Base-by-base conservation (phyloP, 92 coral and sea anemone genomes). In the Palythoa caribaeorum region DNA sequence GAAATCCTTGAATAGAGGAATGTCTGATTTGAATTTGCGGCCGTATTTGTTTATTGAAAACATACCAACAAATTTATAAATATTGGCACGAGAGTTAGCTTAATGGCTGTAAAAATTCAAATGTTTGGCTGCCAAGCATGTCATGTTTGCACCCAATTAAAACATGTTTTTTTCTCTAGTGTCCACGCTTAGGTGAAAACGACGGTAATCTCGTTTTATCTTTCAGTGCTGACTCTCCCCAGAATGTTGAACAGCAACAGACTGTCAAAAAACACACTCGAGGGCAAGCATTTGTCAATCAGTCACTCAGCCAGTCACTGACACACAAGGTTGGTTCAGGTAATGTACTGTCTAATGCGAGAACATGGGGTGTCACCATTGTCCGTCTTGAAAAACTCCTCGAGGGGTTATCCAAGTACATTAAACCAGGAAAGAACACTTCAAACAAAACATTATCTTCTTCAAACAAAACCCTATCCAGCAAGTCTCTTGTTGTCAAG, bases 141-240 rank as follows among this genome's bases (percentile, higher is more conserved):
- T 28, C 28, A 28, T 28, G 28, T 28, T 28, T 28, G 28, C 28
- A 28, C 28, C 28, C 28, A 28, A 28, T 28, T 28, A 28, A 28
- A 28, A 28, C 28, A 28, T 28, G 28, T 28, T 28, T 28, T 28
- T 28, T 28, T 28, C 28, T 28, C 28, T 0, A 28, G 28, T 28
- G 28, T 28, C 28, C 28, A 28, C 28, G 28, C 28, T 28, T 28
- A 28, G 28, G 28, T 28, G 28, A 28, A 28, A 28, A 28, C 28
- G 28, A 0, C 28, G 28, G 28, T 44, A 38, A 21, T 48, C 37
- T 47, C 16, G 6, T 40, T 85, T 52, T 21, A n/a, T 51, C 53
- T 38, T 28, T 55, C 87, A 97, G 99, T 91, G 94, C 96, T 65
- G 99, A 97, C 80, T 95, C 98, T 62, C 98, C 98, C 17, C 93